A percentile compares a stretch with the other conserved stretches of the same genome.
These are phyloP conservation scores for Centropus bengalensis DNA, from an alignment of 2,113 vertebrate genomes.

Conservation along the genomic window DNA sequence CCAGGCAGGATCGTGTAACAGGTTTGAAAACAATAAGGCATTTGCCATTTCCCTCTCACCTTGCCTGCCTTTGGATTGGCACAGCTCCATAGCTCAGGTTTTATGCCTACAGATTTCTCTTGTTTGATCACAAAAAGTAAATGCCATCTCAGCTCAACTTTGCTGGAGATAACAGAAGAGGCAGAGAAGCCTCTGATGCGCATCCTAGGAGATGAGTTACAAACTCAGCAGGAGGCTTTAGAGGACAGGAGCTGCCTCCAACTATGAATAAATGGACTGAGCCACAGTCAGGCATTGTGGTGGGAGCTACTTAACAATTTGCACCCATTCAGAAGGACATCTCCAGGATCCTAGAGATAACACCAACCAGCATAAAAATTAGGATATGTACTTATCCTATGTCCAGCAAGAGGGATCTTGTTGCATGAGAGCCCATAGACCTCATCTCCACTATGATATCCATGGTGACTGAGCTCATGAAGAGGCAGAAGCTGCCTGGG, in stretches of 20 bases:
- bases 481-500: neutral
- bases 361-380: neutral
- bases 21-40: conserved; percentile 10
- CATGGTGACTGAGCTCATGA: neutral
- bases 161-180: neutral
- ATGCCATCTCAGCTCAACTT: neutral
- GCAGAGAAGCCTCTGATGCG: neutral
- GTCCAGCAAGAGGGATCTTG: neutral
- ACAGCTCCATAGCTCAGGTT: neutral
- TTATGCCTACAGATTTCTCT: neutral
- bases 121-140: rapidly evolving
- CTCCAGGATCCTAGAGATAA: neutral
- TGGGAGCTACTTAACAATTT: neutral
- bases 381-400: neutral
- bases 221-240: neutral
- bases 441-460: neutral
- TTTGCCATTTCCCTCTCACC: conserved; percentile 45
- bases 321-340: neutral
- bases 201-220: neutral
- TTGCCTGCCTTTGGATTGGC: neutral
- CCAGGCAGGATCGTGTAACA: conserved; percentile 24
- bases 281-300: neutral
- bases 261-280: neutral
- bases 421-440: neutral
- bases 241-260: neutral